Conservation (phyloP, 1,140 invertebrate species). For the Euwallacea fornicatus region DNA sequence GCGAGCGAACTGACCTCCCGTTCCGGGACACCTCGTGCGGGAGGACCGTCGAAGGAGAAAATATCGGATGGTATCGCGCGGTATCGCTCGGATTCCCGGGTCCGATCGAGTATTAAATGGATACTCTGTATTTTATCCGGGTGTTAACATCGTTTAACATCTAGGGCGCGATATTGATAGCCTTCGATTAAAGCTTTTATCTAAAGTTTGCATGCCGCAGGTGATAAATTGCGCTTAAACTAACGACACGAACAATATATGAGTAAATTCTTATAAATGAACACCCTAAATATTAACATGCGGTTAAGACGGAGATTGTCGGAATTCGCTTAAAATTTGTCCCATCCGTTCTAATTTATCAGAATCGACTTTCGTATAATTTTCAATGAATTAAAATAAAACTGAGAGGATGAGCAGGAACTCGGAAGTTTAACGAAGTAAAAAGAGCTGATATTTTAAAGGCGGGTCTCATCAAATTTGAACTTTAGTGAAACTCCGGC, state of each 20-base stretch:
- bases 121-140: no score
- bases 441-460: conserved; percentile 13
- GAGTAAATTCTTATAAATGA: no score
- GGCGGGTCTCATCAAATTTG: conserved; percentile 10
- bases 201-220: neutral
- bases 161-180: no score
- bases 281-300: no score
- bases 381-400: neutral
- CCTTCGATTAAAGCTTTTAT: neutral
- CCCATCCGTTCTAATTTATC: neutral
- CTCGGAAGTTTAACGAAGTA: conserved; percentile 16
- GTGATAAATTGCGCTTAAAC: neutral
- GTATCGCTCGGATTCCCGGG: no score
- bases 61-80: no score
- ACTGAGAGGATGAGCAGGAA: neutral
- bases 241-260: no score
- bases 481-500: conserved; percentile 6
- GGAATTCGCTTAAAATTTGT: neutral
- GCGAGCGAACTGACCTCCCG: no score
- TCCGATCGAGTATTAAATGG: no score
- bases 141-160: no score
- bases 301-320: neutral
- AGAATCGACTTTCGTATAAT: neutral
- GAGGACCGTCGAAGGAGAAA: no score
- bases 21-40: no score